These are phyloP conservation scores for Myiozetetes cayanensis DNA, from an alignment of 2,113 vertebrate genomes.

Conservation along the genomic window DNA sequence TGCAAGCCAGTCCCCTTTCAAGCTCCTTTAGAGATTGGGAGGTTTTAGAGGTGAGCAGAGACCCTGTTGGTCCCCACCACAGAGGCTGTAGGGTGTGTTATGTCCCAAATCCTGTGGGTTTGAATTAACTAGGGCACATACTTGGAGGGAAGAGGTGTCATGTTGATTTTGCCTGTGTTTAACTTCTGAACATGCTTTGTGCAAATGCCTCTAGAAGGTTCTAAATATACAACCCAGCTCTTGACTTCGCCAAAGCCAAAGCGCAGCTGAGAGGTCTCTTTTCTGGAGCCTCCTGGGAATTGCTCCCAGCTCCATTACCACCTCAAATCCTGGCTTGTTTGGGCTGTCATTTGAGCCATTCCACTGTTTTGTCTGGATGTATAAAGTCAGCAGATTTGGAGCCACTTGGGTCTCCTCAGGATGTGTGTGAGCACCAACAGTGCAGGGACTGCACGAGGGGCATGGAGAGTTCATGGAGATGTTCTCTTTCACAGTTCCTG, in stretches of 20 bases:
- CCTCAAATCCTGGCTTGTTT: neutral
- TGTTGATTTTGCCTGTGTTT: neutral
- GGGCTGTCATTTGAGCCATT: neutral
- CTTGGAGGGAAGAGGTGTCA: accelerated
- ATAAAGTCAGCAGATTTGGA: accelerated
- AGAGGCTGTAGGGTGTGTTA: neutral
- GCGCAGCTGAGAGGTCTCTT: neutral
- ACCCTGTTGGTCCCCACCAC: neutral
- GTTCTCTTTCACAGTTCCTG: accelerated
- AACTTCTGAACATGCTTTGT: neutral
- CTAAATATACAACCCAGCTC: neutral
- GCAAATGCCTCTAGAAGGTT: neutral
- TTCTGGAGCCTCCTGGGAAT: neutral
- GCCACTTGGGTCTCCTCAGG: neutral
- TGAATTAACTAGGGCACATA: neutral
- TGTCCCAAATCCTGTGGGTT: neutral
- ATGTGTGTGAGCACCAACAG: accelerated
- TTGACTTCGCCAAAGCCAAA: accelerated
- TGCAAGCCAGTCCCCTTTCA: neutral
- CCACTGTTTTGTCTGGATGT: neutral
- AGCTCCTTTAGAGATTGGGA: neutral
- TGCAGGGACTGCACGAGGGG: neutral
- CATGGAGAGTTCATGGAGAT: accelerated
- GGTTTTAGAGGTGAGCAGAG: neutral
- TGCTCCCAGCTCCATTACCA: neutral